These are phyloP conservation scores for Druceiella hillmani DNA, from an alignment of 2,888 invertebrate species.

Conservation along the genomic window DNA sequence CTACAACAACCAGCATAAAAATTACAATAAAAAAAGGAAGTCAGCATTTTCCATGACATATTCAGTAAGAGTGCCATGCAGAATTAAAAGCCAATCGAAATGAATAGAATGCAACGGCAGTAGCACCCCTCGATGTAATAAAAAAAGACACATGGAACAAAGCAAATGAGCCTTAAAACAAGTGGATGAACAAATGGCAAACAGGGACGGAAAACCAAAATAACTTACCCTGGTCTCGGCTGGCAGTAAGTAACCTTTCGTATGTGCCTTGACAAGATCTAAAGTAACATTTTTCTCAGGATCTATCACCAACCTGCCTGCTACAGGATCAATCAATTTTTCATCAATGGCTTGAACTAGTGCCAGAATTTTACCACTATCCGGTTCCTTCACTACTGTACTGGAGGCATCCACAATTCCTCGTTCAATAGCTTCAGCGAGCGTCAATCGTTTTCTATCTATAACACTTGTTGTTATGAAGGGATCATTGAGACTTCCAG, in stretches of 20 bases:
- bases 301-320: constrained; percentile 63
- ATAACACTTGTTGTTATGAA: constrained; percentile 68
- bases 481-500: constrained; percentile 76
- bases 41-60: no score
- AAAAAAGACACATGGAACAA: no score
- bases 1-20: no score
- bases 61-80: constrained; percentile 52
- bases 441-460: constrained; percentile 66
- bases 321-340: constrained; percentile 66
- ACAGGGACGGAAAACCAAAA: constrained; percentile 29
- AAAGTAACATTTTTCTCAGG: constrained; percentile 53
- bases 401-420: constrained; percentile 82
- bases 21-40: no score
- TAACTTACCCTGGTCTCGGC: constrained; percentile 91
- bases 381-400: constrained; percentile 77
- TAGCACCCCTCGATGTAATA: no score
- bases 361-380: constrained; percentile 68
- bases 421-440: constrained; percentile 69
- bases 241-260: constrained; percentile 82
- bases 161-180: constrained; percentile 18
- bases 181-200: no score
- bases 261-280: constrained; percentile 81
- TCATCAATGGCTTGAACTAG: constrained; percentile 70
- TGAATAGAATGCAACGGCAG: constrained; percentile 33
- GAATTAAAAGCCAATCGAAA: constrained; percentile 49